Percentiles rank a stretch among this genome's conserved stretches.
These are phyloP conservation scores for Lophotriccus pileatus DNA, from an alignment of 2,797 vertebrate genomes.

Conservation along the genomic window DNA sequence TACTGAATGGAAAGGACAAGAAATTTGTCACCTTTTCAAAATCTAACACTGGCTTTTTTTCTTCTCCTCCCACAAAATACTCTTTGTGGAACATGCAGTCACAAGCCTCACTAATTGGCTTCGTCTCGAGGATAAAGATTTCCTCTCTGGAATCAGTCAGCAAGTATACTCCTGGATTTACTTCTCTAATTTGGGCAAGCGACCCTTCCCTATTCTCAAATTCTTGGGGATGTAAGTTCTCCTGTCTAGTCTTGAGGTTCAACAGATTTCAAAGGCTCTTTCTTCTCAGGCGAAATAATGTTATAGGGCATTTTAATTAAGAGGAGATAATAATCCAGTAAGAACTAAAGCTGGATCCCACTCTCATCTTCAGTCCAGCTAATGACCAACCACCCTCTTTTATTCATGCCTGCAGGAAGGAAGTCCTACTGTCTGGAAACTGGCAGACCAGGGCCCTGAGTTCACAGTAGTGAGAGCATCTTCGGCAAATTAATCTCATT, in stretches of 20 bases:
- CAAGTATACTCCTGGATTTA: neutral
- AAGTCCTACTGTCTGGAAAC: neutral
- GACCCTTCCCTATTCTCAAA: neutral
- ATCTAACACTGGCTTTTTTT: neutral
- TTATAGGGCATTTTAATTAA: conserved; percentile 15
- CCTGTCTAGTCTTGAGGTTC: neutral
- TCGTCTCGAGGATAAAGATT: neutral
- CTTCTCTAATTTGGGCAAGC: neutral
- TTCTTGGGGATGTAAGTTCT: neutral
- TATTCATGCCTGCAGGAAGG: neutral
- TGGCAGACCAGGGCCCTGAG: neutral
- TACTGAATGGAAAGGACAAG: neutral
- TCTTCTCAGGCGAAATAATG: neutral
- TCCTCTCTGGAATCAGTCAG: neutral
- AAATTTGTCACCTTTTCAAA: neutral
- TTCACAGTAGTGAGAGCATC: neutral
- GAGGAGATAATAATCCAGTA: neutral
- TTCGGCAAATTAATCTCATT: neutral
- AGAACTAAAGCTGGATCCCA: neutral
- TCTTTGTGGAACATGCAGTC: conserved; percentile 7
- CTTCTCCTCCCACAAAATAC: neutral
- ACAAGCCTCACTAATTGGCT: neutral
- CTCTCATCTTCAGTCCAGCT: neutral
- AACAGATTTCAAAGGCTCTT: neutral
- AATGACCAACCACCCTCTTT: neutral